A percentile compares a stretch with the other conserved stretches of the same genome.
Evolutionary conservation across 2,888 invertebrate genomes (phyloP).

Genomic region (Tineola bisselliella): DNA sequence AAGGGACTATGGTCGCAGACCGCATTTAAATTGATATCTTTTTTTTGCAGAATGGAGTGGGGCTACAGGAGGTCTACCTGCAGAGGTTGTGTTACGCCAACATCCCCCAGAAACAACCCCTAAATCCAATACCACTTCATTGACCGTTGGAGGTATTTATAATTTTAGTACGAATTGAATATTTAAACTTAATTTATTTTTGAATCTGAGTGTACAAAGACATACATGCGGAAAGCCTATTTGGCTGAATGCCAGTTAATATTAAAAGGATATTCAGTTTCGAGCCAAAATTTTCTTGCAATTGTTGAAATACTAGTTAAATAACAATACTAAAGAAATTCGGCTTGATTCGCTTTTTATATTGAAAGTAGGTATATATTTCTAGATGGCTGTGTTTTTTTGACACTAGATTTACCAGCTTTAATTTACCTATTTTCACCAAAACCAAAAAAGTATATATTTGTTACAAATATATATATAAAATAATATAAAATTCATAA

Average conservation of each 20-base stretch:
- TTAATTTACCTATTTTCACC: too few species aligned
- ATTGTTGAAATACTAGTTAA: too few species aligned
- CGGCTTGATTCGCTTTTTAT: too few species aligned
- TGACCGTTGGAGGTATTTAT: constrained; percentile 29
- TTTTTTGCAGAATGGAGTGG: constrained; percentile 51
- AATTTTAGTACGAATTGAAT: neutral
- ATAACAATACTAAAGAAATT: too few species aligned
- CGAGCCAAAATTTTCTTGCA: neutral
- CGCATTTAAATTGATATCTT: too few species aligned
- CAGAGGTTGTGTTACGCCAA: constrained; percentile 50
- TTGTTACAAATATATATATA: too few species aligned
- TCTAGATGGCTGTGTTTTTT: too few species aligned
- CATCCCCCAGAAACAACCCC: constrained; percentile 40
- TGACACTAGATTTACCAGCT: too few species aligned
- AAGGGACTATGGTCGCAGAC: too few species aligned
- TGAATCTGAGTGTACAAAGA: neutral
- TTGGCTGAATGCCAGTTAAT: neutral
- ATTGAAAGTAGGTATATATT: too few species aligned
- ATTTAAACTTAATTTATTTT: neutral
- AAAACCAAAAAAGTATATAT: too few species aligned
- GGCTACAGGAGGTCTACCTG: constrained; percentile 53
- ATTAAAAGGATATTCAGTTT: neutral
- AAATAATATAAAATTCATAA: too few species aligned
- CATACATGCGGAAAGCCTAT: neutral
- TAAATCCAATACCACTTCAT: constrained; percentile 29